phyloP scores from a whole-genome alignment of 2,113 vertebrate genomes.

The Erythrolamprus reginae region DNA sequence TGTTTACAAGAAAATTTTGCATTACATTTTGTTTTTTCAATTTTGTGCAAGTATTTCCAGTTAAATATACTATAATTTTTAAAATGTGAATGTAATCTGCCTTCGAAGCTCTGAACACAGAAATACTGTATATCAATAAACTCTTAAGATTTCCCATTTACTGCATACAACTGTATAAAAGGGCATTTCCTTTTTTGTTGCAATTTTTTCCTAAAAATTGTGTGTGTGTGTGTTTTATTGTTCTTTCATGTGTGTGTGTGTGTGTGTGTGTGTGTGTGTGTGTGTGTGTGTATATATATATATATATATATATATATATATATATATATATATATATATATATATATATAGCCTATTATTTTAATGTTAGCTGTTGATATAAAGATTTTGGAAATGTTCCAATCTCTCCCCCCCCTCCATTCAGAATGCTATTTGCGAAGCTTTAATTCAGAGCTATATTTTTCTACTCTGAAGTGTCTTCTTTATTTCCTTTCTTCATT shows the following conservation, averaged over 20 bases:
- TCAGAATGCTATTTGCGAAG: slow-evolving; percentile 58
- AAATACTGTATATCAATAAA: neutral
- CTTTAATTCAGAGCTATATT: slow-evolving; percentile 64
- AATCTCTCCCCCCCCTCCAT: neutral
- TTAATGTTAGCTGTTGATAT: slow-evolving; percentile 62
- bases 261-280: neutral
- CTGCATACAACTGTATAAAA: slow-evolving; percentile 54
- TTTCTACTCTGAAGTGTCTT: slow-evolving; percentile 70
- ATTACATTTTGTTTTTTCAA: slow-evolving; percentile 22
- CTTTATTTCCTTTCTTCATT: slow-evolving; percentile 69
- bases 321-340: no score
- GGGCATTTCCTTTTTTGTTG: slow-evolving; percentile 5
- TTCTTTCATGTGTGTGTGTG: slow-evolving; percentile 22
- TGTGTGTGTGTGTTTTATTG: neutral
- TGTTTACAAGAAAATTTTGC: slow-evolving; percentile 32
- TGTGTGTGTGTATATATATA: slow-evolving; percentile 24
- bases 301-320: no score
- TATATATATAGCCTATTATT: no score
- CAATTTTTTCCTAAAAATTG: slow-evolving; percentile 58
- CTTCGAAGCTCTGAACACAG: neutral
- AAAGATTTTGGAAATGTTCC: slow-evolving; percentile 49
- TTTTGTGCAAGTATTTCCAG: slow-evolving; percentile 36
- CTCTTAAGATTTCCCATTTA: neutral
- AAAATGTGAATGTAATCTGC: neutral
- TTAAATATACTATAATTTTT: slow-evolving; percentile 35